Base-by-base conservation (phyloP, 1,140 invertebrate genomes). In the Meloidogyne chitwoodi region DNA sequence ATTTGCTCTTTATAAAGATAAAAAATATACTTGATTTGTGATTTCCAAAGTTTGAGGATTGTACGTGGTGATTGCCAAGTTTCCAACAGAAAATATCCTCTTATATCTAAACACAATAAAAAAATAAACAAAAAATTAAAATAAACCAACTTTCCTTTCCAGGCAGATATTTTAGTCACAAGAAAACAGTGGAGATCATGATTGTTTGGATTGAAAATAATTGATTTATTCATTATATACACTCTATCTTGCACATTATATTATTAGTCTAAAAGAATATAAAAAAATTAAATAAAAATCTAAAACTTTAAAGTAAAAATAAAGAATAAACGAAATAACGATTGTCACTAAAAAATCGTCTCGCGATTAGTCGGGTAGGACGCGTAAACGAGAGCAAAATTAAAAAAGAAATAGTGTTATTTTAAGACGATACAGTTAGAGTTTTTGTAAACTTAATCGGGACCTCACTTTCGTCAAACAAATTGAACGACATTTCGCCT, bases 51-150 rank as follows among this genome's bases (percentile, higher is more conserved):
- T 93, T 79, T 91, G 92, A 2, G 95, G 95, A 88, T 98, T 97
- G 88, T 98, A 98, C 19, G 96, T 99, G 61, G 95, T 94, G 77
- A 99, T 93, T 38, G 94, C 95, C 88, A 92, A 91, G 41, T 93
- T 93, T 56, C 95, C 96, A 88, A 99, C 92, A 24, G 95, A 95
- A 88, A 99, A 95, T 85, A 99, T 94, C 84, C 96, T 91, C 89
- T 96, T 96, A 88, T 99, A 99, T 87, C 93, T 94, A 81, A 27
- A 87, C 84, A 71, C 69, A 76, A 79, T 31, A 38, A 66, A 82
- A 64, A 16, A 29, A 80, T 68, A 48, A 56, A 16, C 11, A 11
- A 77, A 72, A 77, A 73, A 80, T 76, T 12, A 61, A 34, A 22
- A 34, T 66, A 61, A 38, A 83, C 92, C 91, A 90, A 94, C 92